Percentiles rank a stretch among this genome's conserved stretches.
phyloP scores from a whole-genome alignment of 2,113 vertebrate genomes.

The Brachionichthys hirsutus region DNA sequence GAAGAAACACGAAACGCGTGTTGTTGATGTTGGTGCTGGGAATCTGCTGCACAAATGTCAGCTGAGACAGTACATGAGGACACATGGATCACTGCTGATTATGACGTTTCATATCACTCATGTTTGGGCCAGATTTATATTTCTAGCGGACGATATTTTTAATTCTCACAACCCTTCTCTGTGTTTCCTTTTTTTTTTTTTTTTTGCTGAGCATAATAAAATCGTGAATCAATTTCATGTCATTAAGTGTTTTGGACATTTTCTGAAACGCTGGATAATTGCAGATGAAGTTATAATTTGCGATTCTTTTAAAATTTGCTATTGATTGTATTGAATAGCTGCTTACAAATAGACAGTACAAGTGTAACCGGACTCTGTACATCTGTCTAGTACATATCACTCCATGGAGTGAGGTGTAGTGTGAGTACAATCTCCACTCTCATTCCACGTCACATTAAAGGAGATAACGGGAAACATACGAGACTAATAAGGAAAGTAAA shows the following conservation, averaged over 20 bases:
- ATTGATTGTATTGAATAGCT: neutral
- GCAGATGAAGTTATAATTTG: no score
- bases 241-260: no score
- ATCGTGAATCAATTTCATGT: neutral
- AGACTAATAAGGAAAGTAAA: constrained; percentile 36
- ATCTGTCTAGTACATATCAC: neutral
- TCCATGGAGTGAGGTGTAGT: neutral
- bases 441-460: neutral
- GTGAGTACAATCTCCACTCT: constrained; percentile 1
- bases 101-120: neutral
- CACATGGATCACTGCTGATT: no score
- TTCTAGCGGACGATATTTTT: neutral
- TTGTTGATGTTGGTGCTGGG: no score
- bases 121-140: neutral
- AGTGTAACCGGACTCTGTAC: no score
- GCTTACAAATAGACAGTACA: neutral
- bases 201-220: neutral
- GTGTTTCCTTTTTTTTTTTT: neutral
- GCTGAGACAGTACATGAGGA: no score
- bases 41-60: no score
- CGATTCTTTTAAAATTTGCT: neutral
- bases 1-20: no score
- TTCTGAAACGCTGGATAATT: no score
- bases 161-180: neutral
- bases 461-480: neutral